Evolutionary conservation across 2,113 vertebrate species (phyloP).

Genomic region (Xiphophorus couchianus): DNA sequence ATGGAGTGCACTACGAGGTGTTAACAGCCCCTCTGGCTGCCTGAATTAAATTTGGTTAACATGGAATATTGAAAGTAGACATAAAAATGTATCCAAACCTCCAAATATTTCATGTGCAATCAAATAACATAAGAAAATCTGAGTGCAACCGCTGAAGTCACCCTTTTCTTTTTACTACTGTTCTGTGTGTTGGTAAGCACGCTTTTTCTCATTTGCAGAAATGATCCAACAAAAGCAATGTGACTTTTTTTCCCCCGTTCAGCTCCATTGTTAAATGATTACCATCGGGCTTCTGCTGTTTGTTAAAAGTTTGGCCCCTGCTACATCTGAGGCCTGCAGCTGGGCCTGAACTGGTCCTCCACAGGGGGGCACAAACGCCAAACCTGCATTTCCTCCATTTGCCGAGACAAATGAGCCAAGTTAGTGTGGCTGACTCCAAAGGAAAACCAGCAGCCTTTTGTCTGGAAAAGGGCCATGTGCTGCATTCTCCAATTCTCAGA

Average conservation of each 20-base stretch:
- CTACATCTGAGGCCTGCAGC: constrained; percentile 17
- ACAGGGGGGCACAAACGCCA: constrained; percentile 35
- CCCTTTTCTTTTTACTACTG: too few species aligned
- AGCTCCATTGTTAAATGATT: constrained; percentile 14
- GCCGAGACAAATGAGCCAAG: constrained; percentile 53
- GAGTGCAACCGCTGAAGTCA: background rate
- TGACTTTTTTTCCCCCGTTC: background rate
- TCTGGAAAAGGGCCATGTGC: constrained; percentile 48
- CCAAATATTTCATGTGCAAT: constrained; percentile 30
- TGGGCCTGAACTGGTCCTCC: constrained; percentile 22
- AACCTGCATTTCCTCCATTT: constrained; percentile 36
- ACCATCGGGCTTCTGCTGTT: constrained; percentile 18
- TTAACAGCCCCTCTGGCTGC: constrained; percentile 13
- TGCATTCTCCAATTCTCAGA: constrained; percentile 31
- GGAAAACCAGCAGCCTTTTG: constrained; percentile 44
- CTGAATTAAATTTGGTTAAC: constrained; percentile 38
- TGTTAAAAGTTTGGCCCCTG: background rate
- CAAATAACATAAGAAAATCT: constrained; percentile 16
- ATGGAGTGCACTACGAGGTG: background rate
- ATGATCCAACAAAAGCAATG: background rate
- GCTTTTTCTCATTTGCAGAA: constrained; percentile 10
- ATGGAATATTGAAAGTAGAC: constrained; percentile 3
- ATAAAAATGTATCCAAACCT: background rate
- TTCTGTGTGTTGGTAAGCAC: constrained; percentile 6
- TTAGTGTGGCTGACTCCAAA: constrained; percentile 51